phyloP scores from a whole-genome alignment of 1,140 invertebrate species.

The Coptotermes formosanus region DNA sequence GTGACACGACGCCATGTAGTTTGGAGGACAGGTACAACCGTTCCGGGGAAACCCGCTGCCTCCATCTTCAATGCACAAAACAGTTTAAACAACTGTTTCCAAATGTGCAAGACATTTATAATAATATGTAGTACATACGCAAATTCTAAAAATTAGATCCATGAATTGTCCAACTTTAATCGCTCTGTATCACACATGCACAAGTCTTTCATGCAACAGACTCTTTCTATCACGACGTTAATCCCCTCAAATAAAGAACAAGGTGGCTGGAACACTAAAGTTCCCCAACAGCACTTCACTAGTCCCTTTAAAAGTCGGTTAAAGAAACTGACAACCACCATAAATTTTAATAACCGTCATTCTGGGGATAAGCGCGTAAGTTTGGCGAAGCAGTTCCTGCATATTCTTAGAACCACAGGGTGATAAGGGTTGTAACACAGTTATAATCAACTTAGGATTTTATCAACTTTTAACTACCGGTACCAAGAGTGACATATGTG shows the following conservation, averaged over 20 bases:
- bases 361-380: not conserved
- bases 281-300: not conserved
- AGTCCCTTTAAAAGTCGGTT: not conserved
- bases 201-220: too few species aligned
- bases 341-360: not conserved
- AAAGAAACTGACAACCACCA: not conserved
- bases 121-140: too few species aligned
- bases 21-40: too few species aligned
- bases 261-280: not conserved
- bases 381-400: not conserved
- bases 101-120: too few species aligned
- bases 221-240: not conserved
- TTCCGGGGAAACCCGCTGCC: too few species aligned
- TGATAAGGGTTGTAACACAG: not conserved
- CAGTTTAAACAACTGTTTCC: too few species aligned
- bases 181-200: too few species aligned
- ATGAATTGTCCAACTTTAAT: too few species aligned
- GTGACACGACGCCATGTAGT: too few species aligned
- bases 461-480: not conserved
- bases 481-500: not conserved
- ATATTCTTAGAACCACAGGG: not conserved
- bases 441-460: constrained; percentile 15
- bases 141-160: too few species aligned
- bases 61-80: too few species aligned
- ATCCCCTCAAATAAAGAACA: not conserved